Percentiles rank a stretch among this genome's conserved stretches.
phyloP scores from a whole-genome alignment of 2,113 vertebrate species.

The Eidolon helvum region DNA sequence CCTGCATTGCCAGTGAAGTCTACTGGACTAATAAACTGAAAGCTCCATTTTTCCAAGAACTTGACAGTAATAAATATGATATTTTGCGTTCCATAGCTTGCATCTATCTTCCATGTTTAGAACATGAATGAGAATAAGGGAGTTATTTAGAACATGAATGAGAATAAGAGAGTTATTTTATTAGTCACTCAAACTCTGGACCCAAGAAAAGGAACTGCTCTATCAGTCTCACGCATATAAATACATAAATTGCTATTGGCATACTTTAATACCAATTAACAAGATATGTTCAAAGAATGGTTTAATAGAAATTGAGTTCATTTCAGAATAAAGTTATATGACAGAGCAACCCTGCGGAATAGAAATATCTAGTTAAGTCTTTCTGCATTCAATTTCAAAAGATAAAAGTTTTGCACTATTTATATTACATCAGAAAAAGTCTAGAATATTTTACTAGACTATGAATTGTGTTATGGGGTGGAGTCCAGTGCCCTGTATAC shows the following conservation, averaged over 20 bases:
- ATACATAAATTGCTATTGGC: not conserved
- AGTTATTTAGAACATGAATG: not conserved
- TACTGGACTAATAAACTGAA: not conserved
- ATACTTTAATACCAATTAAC: not conserved
- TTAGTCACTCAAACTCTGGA: not conserved
- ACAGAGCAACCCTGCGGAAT: not conserved
- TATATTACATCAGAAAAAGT: not conserved
- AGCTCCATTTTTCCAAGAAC: not conserved
- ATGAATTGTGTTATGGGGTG: not conserved
- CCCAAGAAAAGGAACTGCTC: not conserved
- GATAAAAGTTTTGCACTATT: not conserved
- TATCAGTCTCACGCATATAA: not conserved
- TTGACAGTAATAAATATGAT: not conserved
- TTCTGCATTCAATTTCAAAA: not conserved
- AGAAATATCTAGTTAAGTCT: not conserved
- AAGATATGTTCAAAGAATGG: not conserved
- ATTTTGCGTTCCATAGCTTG: not conserved
- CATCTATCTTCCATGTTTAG: not conserved
- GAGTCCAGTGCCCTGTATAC: not conserved
- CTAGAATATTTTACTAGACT: not conserved
- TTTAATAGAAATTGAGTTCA: not conserved
- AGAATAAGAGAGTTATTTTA: not conserved
- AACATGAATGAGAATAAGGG: not conserved
- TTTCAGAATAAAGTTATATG: not conserved
- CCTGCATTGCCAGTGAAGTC: not conserved